These are phyloP conservation scores for Brachypteracias leptosomus DNA, from an alignment of 2,113 vertebrate species.

Conservation along the genomic window DNA sequence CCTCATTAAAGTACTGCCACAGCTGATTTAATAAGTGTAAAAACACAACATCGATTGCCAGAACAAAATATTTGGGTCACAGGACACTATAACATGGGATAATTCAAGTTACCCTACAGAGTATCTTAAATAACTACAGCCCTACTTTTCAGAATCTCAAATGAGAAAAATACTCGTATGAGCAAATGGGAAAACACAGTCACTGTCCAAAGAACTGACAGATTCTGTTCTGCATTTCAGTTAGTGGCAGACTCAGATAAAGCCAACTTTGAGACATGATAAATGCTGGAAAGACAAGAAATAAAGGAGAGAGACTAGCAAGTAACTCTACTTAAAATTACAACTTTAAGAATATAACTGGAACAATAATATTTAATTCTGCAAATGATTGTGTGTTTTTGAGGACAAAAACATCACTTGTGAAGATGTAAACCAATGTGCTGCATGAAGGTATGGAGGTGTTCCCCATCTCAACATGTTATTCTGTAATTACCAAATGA, in stretches of 20 bases:
- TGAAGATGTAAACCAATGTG: background rate
- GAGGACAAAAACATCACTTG: background rate
- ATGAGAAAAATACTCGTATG: background rate
- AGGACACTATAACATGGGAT: background rate
- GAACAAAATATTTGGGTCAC: background rate
- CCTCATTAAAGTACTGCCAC: background rate
- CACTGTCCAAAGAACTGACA: background rate
- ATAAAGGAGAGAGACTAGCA: background rate
- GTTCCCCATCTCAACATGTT: background rate
- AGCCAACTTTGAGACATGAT: background rate
- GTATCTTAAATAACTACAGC: background rate
- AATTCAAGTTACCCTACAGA: background rate
- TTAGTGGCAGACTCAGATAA: background rate
- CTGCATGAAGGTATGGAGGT: background rate
- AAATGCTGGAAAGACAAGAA: background rate
- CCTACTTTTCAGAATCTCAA: background rate
- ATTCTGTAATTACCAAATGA: background rate
- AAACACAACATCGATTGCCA: background rate
- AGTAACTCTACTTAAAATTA: background rate
- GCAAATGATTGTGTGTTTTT: background rate
- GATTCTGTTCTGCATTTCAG: background rate
- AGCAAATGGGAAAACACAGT: background rate
- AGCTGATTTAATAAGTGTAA: background rate
- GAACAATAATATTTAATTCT: background rate
- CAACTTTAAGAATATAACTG: background rate